Evolutionary conservation across 2,888 invertebrate genomes (phyloP).

Genomic region (Agrochola litura): DNA sequence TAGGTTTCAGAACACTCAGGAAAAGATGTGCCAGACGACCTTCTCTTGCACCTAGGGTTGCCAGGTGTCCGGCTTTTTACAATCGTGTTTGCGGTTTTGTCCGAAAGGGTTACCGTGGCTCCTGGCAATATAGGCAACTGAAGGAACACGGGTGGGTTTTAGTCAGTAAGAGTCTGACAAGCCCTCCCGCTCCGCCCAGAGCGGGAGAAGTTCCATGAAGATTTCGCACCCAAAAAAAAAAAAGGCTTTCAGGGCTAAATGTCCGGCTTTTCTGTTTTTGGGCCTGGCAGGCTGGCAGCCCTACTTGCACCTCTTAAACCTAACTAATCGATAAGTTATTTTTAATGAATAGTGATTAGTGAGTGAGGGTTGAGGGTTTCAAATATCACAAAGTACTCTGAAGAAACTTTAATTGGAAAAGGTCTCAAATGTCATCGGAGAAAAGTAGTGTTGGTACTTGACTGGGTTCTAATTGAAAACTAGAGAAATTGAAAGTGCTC

Average conservation of each 20-base stretch:
- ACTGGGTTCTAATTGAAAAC: conserved; percentile 30
- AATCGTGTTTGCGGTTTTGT: no score
- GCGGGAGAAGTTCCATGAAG: no score
- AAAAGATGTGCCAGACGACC: not conserved
- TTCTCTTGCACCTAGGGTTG: not conserved
- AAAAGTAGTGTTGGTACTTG: conserved; percentile 19
- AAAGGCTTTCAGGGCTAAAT: no score
- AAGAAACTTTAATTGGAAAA: conserved; percentile 31
- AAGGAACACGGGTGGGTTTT: no score
- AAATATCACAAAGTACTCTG: conserved; percentile 21
- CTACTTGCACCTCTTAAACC: not conserved
- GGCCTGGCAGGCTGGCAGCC: no score
- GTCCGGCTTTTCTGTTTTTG: no score
- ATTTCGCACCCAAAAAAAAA: no score
- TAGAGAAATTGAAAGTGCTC: conserved; percentile 26
- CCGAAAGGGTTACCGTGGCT: no score
- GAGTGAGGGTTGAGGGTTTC: conserved; percentile 5
- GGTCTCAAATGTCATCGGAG: conserved; percentile 12
- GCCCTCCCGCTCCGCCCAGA: no score
- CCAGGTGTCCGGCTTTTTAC: no score
- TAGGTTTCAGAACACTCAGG: not conserved
- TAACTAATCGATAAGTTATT: not conserved
- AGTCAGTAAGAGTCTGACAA: no score
- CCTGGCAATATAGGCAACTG: no score
- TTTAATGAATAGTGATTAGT: conserved; percentile 12